Percentiles rank a stretch among this genome's conserved stretches.
phyloP scores from a whole-genome alignment of 2,888 invertebrate genomes.

The Stenolophus ochropezus region DNA sequence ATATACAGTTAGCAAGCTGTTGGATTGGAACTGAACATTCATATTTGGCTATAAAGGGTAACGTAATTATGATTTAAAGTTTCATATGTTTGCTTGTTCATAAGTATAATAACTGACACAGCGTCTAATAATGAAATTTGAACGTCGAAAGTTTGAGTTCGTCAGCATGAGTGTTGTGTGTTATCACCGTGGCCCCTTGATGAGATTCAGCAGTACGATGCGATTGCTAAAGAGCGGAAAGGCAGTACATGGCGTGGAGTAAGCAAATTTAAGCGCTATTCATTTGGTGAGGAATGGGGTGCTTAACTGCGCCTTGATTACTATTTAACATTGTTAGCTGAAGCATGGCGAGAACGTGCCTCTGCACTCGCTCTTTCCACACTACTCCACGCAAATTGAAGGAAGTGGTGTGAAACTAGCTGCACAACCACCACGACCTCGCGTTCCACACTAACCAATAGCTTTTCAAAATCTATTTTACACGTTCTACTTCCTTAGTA shows the following conservation, averaged over 20 bases:
- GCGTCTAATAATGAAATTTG: no score
- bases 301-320: constrained; percentile 24
- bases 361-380: constrained; percentile 16
- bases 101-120: no score
- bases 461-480: no score
- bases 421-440: not conserved
- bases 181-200: not conserved
- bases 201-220: not conserved
- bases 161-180: not conserved
- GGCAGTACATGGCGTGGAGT: constrained; percentile 9
- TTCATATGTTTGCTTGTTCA: no score
- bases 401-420: constrained; percentile 31
- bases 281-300: constrained; percentile 17
- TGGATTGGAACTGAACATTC: no score
- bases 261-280: constrained; percentile 28
- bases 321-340: constrained; percentile 29
- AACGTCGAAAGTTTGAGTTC: no score
- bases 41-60: no score
- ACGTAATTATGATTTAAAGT: no score
- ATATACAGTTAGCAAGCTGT: no score
- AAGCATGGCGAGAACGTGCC: constrained; percentile 1
- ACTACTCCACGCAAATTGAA: constrained; percentile 16
- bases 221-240: not conserved
- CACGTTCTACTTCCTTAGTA: no score
- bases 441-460: not conserved